A percentile compares a stretch with the other conserved stretches of the same genome.
Evolutionary conservation across 1,140 invertebrate species (phyloP).

Genomic region (Idris sp.): DNA sequence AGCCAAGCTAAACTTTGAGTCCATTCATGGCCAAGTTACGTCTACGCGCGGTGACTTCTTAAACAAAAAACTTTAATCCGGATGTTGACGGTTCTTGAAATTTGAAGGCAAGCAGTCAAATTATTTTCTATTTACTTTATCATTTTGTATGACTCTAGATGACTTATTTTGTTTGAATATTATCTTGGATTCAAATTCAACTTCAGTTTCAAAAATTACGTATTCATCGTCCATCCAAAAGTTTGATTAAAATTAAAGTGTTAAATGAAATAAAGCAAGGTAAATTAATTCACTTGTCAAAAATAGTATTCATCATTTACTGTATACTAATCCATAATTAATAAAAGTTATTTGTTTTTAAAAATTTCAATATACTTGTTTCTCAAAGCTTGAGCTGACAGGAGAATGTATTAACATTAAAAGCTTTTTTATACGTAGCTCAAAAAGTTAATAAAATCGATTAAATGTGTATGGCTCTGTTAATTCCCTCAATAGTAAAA

Average conservation of each 20-base stretch:
- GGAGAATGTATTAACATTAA: too few species aligned
- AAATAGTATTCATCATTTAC: too few species aligned
- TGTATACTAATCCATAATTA: too few species aligned
- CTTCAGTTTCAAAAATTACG: constrained; percentile 10
- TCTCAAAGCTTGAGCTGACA: too few species aligned
- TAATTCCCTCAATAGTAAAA: too few species aligned
- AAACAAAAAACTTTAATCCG: constrained; percentile 36
- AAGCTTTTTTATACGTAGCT: too few species aligned
- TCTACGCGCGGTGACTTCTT: constrained; percentile 11
- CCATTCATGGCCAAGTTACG: constrained; percentile 40
- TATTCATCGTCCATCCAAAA: constrained; percentile 17
- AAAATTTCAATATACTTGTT: too few species aligned
- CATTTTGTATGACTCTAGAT: constrained; percentile 5
- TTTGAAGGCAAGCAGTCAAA: constrained; percentile 35
- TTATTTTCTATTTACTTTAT: constrained; percentile 29
- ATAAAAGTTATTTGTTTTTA: too few species aligned
- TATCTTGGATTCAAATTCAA: constrained; percentile 22
- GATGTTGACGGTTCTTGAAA: constrained; percentile 36
- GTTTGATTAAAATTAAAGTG: constrained; percentile 12
- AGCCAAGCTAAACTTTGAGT: constrained; percentile 10
- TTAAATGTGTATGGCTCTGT: too few species aligned
- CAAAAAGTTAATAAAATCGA: too few species aligned
- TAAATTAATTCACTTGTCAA: too few species aligned
- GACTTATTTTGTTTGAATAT: constrained; percentile 25
- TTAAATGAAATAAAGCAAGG: too few species aligned